Evolutionary conservation across 2,888 invertebrate genomes (phyloP), one percentile per base, ranked within the genome.

Genomic region (Cordylochernes scorpioides): DNA sequence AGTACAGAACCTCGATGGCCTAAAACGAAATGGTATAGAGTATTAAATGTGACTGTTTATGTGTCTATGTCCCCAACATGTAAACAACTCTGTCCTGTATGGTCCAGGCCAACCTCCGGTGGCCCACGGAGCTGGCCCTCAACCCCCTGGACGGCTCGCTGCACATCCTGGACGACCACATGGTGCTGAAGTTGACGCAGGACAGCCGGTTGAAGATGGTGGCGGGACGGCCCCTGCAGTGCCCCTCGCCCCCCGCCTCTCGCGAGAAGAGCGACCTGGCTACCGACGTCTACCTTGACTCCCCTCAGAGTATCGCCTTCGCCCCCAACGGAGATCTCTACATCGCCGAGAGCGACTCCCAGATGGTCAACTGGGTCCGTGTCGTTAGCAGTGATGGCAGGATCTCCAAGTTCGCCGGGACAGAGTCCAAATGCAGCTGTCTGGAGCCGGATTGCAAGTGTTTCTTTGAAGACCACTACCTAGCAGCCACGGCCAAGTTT

Each of bases 51-150:
- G 12, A 21, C 4, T 21, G 21, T n/a, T 19, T 19, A n/a, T 19
- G n/a, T n/a, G 2, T 19, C n/a, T 19, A n/a, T 19, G 2, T 19
- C n/a, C n/a, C n/a, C 10, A n/a, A 7, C 10, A 9, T 25, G 16
- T 12, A 13, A 8, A 16, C 8, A 9, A 14, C 17, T 17, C 21
- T 17, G 3, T 18, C 19, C 13, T 27, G 5, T 17, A 15, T n/a
- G 4, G 16, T 22, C 16, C n/a, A 69, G 62, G 67, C 86, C 3
- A 82, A 84, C 49, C 60, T 91, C 8, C 80, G 84, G 48, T 97
- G 94, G 94, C 94, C 97, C 2, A 88, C 88, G n/a, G 80, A 84
- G 14, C 58, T 97, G 36, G 73, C 86, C 0, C 59, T 94, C 27
- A 88, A 86, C 48, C 88, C 88, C 1, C 57, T 91, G 12, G 91